Base-by-base conservation (phyloP, 2,888 invertebrate genomes). In the Cremastinae sp. region DNA sequence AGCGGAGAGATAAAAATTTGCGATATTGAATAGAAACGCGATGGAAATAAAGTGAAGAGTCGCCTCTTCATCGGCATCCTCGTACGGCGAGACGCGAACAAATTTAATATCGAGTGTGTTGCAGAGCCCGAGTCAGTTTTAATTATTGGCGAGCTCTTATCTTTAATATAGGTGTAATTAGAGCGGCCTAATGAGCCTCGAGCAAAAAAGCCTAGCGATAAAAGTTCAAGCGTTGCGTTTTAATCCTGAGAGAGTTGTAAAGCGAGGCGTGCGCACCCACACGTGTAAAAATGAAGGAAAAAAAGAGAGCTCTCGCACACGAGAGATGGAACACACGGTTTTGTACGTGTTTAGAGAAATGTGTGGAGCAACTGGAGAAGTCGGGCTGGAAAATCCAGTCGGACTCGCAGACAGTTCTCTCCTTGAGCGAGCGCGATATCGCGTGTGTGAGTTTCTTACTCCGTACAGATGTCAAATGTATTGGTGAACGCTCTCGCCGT, bases 381-480 rank as follows among this genome's bases (percentile, higher is more conserved):
- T 45, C 34, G 69, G 69, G 77, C 61, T 66, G 70, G 71, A 74
- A 64, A 71, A 78, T 54, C 62, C 59, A 71, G 61, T 66, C 51
- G 38, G 64, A 62, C 66, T 49, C 51, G 36, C 62, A 75, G 54
- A 43, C 75, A 54, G 61, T 56, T 64, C 69, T 45, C 69, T 28
- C 28, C 28, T 28, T 28, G 28, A 28, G 28, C 9, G 22, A n/a
- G n/a, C 18, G 8, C 9, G 51, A 28, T 28, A 28, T 22, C 10
- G 47, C n/a, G 51, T n/a, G 51, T 20, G 22, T 20, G 20, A n/a
- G 51, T 20, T 7, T 8, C 18, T 9, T 36, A 18, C 22, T 34
- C 20, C 43, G 20, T 43, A 53, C 49, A 59, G 12, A 12, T 18
- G 36, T 14, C 49, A 53, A 43, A 34, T 36, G 53, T 28, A 68